Evolutionary conservation across 2,888 invertebrate genomes (phyloP).

Genomic region (Stenoptilia bipunctidactyla): DNA sequence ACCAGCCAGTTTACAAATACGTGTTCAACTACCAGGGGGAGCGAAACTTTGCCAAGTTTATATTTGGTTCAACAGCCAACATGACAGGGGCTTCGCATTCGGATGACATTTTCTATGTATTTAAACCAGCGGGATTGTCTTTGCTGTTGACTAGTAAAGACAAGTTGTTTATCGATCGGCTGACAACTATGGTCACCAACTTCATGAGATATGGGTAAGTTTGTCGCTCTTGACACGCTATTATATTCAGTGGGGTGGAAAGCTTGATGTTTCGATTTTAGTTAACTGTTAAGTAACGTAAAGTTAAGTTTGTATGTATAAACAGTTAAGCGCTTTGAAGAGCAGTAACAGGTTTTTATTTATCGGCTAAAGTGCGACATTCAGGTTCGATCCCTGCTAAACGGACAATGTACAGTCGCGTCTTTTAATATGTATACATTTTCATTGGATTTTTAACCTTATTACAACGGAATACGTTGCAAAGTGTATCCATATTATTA

Average conservation of each 20-base stretch:
- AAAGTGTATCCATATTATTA: too few species aligned
- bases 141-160: slow-evolving; percentile 28
- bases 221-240: background rate
- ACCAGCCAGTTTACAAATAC: slow-evolving; percentile 43
- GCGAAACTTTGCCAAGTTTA: slow-evolving; percentile 38
- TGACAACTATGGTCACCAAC: slow-evolving; percentile 46
- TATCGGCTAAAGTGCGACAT: too few species aligned
- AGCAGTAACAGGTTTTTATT: too few species aligned
- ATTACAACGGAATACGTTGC: too few species aligned
- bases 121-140: slow-evolving; percentile 41
- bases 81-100: slow-evolving; percentile 40
- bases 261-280: background rate
- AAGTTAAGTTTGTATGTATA: too few species aligned
- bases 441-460: too few species aligned
- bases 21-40: slow-evolving; percentile 45
- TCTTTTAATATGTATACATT: too few species aligned
- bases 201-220: slow-evolving; percentile 44
- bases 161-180: slow-evolving; percentile 32
- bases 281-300: too few species aligned
- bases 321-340: too few species aligned
- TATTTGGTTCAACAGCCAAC: slow-evolving; percentile 23
- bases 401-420: too few species aligned
- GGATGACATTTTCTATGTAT: slow-evolving; percentile 54
- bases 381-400: too few species aligned
- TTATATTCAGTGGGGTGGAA: background rate